Base-by-base conservation (phyloP, 92 coral and sea anemone species). In the Meandrina meandrites region DNA sequence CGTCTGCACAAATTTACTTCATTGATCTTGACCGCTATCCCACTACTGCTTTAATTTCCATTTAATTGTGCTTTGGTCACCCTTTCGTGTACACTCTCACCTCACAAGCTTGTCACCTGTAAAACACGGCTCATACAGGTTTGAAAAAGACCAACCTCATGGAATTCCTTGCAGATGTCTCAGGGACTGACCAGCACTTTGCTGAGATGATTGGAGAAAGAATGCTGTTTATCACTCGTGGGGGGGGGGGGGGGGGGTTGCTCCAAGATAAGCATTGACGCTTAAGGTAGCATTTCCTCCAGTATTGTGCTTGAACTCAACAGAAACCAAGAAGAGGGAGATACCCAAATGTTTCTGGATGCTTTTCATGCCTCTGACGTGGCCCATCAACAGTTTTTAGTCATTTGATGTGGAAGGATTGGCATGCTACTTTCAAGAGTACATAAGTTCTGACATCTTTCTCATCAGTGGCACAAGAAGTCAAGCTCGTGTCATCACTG, bases 291-390 rank as follows among this genome's bases (percentile, higher is more conserved):
- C 56, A 87, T 87, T 70, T 79, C 85, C 31, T 82, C 94, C 21
- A 67, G 89, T 27, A 89, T 48, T 36, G 94, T 71, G 73, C 45
- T 84, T 15, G 92, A 89, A 78, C 82, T 84, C 36, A 37, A 18
- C 81, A 78, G 79, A 54, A 75, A 69, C 40, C 91, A 80, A 89
- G 92, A 89, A 86, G 92, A 89, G 76, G 92, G 92, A 45, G 92
- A 88, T 86, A 91, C 94, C 74, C 79, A 84, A 62, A 91, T 91
- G 90, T 84, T 88, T 68, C 88, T 91, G 47, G 92, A 92, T 89
- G 90, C 89, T 54, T 50, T 40, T 30, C 95, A 92, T 89, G 90
- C 89, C 69, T 50, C 37, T 30, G 45, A 40, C 45, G 45, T 6
- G 45, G 45, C 45, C 45, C 95, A 89, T 83, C 64, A 60, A 34